Conservation (phyloP, 2,888 invertebrate genomes). For the Druceiella hillmani region DNA sequence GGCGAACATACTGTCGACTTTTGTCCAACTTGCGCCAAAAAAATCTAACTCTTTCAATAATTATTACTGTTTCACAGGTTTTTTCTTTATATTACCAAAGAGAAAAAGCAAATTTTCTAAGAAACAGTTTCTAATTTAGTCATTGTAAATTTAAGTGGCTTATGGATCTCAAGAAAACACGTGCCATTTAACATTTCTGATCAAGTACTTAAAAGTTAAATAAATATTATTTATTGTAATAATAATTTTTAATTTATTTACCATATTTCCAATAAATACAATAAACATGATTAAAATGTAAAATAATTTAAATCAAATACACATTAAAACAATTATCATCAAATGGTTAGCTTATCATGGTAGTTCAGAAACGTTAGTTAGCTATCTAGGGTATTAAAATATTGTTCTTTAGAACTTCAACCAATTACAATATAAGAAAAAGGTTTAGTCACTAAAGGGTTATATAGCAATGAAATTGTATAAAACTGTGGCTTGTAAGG, state of each 20-base stretch:
- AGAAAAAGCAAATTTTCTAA: too few species aligned
- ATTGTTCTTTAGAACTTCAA: too few species aligned
- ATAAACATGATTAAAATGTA: constrained; percentile 1
- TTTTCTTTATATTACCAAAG: too few species aligned
- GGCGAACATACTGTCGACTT: constrained; percentile 14
- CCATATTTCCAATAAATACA: constrained; percentile 8
- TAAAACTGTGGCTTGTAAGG: too few species aligned
- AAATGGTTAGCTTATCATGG: constrained; percentile 16
- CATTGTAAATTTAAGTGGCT: constrained; percentile 13
- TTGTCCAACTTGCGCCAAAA: constrained; percentile 14
- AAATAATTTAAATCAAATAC: constrained; percentile 2
- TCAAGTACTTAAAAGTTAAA: constrained; percentile 12
- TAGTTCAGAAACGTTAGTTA: too few species aligned
- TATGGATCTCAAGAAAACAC: constrained; percentile 15
- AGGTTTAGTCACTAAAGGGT: too few species aligned
- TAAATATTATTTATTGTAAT: constrained; percentile 7
- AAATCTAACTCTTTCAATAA: constrained; percentile 4
- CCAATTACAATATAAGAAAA: too few species aligned
- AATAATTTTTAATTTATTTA: constrained; percentile 13
- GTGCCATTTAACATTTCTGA: constrained; percentile 13
- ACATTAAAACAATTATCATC: constrained; percentile 13
- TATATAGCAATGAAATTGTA: too few species aligned
- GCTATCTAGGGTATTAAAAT: constrained; percentile 17
- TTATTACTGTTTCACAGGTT: neutral
- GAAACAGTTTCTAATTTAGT: constrained; percentile 14